Percentiles rank a stretch among this genome's conserved stretches.
Conservation (phyloP, 23 tunicate genomes). For the Trididemnum nubilum region DNA sequence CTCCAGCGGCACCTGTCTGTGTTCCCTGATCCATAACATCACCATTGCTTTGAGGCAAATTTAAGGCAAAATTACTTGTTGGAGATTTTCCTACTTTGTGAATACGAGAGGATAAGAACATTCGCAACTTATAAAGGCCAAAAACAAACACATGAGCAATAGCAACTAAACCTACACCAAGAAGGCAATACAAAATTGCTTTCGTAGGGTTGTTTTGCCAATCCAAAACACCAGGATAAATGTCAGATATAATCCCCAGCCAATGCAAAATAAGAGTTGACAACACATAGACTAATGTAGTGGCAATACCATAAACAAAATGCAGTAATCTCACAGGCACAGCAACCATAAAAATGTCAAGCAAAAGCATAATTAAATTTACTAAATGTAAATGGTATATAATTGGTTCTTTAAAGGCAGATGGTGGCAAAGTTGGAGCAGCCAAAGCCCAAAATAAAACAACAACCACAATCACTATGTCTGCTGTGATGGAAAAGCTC, state of each 20-base stretch:
- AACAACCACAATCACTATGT: conserved; percentile 20
- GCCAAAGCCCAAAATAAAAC: conserved; percentile 48
- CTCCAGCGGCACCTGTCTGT: too few species aligned
- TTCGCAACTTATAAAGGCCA: conserved; percentile 47
- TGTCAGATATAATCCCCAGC: conserved; percentile 41
- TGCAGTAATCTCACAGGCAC: conserved; percentile 54
- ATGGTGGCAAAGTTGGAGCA: background rate
- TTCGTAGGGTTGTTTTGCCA: conserved; percentile 42
- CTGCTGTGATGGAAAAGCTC: conserved; percentile 7
- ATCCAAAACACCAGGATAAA: conserved; percentile 47
- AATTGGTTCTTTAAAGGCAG: conserved; percentile 7
- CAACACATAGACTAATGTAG: conserved; percentile 36
- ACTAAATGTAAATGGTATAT: conserved; percentile 45
- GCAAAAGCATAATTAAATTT: conserved; percentile 18
- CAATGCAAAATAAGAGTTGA: conserved; percentile 62
- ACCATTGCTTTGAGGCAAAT: too few species aligned
- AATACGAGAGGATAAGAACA: too few species aligned
- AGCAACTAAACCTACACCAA: conserved; percentile 19
- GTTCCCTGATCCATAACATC: too few species aligned
- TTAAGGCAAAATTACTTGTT: too few species aligned
- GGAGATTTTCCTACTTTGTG: too few species aligned
- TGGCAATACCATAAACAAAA: conserved; percentile 36
- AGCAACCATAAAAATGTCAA: conserved; percentile 31
- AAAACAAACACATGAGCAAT: conserved; percentile 38
- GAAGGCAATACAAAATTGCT: background rate